Conservation (phyloP, 2,797 vertebrate genomes). For the Mus caroli region DNA sequence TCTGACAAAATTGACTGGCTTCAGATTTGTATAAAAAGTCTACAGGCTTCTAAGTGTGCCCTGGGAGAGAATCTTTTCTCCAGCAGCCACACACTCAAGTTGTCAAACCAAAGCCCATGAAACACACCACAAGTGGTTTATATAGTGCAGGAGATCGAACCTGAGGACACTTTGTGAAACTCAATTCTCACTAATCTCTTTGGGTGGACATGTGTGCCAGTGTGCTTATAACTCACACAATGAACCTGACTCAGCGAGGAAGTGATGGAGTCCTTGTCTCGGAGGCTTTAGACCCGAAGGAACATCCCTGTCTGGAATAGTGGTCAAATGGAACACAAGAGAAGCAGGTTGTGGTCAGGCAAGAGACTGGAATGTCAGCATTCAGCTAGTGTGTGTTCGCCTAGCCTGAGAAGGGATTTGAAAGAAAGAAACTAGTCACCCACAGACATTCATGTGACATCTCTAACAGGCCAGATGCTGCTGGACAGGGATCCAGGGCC, state of each 20-base stretch:
- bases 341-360: background rate
- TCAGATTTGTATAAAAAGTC: background rate
- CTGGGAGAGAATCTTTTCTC: background rate
- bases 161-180: background rate
- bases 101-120: background rate
- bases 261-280: background rate
- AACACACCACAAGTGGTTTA: background rate
- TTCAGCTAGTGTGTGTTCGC: background rate
- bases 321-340: background rate
- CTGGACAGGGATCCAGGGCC: accelerated
- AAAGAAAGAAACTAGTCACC: background rate
- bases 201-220: background rate
- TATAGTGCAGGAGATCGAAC: accelerated
- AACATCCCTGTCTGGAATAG: background rate
- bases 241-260: accelerated
- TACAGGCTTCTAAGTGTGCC: background rate
- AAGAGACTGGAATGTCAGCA: background rate
- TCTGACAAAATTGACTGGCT: background rate
- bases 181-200: background rate
- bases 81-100: background rate
- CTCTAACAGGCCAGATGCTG: background rate
- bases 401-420: background rate
- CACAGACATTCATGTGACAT: background rate
- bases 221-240: accelerated
- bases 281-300: accelerated